Conservation (phyloP, 1,140 invertebrate genomes). For the Caenorhabditis tropicalis region DNA sequence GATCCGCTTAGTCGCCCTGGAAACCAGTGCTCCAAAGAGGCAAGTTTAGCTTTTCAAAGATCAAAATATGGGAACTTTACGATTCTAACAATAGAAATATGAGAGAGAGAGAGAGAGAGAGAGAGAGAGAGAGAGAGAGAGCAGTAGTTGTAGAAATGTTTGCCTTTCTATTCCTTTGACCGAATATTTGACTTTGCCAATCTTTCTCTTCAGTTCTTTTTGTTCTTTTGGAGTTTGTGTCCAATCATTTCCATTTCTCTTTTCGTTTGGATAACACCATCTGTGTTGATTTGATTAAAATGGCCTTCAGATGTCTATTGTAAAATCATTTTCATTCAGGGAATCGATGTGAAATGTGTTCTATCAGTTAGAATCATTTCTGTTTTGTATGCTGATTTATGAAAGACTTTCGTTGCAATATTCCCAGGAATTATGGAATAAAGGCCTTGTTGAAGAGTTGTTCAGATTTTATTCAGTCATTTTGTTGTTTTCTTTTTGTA, state of each 20-base stretch:
- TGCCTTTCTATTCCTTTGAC: background rate
- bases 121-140: background rate
- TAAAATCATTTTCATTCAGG: background rate
- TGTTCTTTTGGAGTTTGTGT: background rate
- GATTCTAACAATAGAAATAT: constrained; percentile 1
- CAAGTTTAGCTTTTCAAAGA: background rate
- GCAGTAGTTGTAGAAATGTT: background rate
- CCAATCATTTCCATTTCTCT: background rate
- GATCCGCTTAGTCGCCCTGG: background rate
- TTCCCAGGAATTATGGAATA: too few species aligned
- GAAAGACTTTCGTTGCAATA: too few species aligned
- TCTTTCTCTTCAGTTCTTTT: background rate
- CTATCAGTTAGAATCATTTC: too few species aligned
- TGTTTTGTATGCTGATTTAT: too few species aligned
- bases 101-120: background rate
- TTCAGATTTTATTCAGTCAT: too few species aligned
- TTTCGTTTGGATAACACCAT: too few species aligned
- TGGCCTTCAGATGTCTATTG: background rate
- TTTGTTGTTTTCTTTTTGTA: too few species aligned
- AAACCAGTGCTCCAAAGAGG: background rate
- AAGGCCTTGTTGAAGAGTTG: too few species aligned
- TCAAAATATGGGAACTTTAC: background rate
- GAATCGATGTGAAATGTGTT: too few species aligned
- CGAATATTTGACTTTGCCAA: constrained; percentile 26
- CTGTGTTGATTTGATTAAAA: constrained; percentile 7